Evolutionary conservation across 2,888 invertebrate genomes (phyloP).

Genomic region (Mythimna albipuncta): DNA sequence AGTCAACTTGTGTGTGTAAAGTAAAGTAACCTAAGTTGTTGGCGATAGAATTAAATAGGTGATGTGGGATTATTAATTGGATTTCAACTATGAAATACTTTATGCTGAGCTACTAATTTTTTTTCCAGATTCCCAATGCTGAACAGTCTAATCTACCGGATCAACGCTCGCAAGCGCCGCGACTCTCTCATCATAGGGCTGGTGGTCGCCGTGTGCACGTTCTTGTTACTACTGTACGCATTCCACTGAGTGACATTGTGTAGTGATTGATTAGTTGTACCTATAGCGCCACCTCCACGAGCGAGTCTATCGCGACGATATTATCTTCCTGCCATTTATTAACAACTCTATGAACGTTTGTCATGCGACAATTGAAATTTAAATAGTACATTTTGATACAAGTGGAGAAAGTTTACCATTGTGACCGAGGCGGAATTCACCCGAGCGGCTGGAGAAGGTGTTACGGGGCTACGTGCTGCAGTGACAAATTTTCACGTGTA

Average conservation of each 20-base stretch:
- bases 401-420: too few species aligned
- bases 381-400: too few species aligned
- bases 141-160: slow-evolving; percentile 97
- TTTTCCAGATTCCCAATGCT: slow-evolving; percentile 93
- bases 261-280: background rate
- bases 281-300: background rate
- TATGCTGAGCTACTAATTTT: background rate
- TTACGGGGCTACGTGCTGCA: too few species aligned
- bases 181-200: slow-evolving; percentile 98
- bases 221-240: slow-evolving; percentile 95
- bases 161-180: slow-evolving; percentile 97
- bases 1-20: too few species aligned
- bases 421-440: too few species aligned
- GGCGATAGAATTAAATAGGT: too few species aligned
- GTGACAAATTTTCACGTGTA: too few species aligned
- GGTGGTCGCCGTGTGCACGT: slow-evolving; percentile 97
- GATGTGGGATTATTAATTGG: too few species aligned
- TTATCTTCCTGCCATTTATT: background rate
- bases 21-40: too few species aligned
- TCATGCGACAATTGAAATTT: background rate
- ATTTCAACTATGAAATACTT: too few species aligned
- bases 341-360: background rate
- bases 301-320: background rate
- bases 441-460: too few species aligned
- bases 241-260: slow-evolving; percentile 90